Conservation (phyloP, 1,140 invertebrate genomes). For the Drosophila seguyi region DNA sequence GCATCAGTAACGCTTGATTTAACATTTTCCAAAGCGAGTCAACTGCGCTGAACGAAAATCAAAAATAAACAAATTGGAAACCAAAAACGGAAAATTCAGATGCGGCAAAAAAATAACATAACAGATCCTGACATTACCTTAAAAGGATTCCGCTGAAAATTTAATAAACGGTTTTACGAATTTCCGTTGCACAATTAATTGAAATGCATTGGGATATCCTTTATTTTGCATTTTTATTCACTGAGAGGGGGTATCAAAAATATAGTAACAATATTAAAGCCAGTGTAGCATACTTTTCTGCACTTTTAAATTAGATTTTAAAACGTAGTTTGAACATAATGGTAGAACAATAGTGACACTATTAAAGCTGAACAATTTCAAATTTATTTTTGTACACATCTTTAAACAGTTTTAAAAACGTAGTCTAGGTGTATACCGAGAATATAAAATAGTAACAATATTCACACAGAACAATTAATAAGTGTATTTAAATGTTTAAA, state of each 20-base stretch:
- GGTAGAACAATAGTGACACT: too few relatives aligned
- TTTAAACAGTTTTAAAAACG: neutral
- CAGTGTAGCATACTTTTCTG: neutral
- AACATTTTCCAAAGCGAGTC: slow-evolving; percentile 61
- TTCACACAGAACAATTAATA: too few relatives aligned
- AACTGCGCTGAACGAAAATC: slow-evolving; percentile 27
- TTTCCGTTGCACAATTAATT: neutral
- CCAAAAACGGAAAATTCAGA: slow-evolving; percentile 19
- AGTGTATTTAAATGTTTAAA: too few relatives aligned
- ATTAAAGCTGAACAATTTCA: too few relatives aligned
- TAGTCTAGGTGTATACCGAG: too few relatives aligned
- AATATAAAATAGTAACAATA: too few relatives aligned
- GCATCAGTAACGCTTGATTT: slow-evolving; percentile 78
- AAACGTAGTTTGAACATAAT: too few relatives aligned
- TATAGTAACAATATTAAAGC: too few relatives aligned
- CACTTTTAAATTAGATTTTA: neutral
- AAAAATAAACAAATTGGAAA: neutral
- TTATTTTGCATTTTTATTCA: too few relatives aligned
- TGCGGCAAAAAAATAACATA: slow-evolving; percentile 1
- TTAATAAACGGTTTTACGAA: neutral
- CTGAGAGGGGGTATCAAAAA: too few relatives aligned
- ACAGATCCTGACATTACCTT: slow-evolving; percentile 1
- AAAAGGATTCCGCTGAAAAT: neutral
- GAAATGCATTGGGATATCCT: neutral
- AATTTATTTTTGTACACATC: too few relatives aligned